A percentile compares a stretch with the other conserved stretches of the same genome.
Evolutionary conservation across 2,797 vertebrate genomes (phyloP).

Genomic region (Pelobates cultripes): DNA sequence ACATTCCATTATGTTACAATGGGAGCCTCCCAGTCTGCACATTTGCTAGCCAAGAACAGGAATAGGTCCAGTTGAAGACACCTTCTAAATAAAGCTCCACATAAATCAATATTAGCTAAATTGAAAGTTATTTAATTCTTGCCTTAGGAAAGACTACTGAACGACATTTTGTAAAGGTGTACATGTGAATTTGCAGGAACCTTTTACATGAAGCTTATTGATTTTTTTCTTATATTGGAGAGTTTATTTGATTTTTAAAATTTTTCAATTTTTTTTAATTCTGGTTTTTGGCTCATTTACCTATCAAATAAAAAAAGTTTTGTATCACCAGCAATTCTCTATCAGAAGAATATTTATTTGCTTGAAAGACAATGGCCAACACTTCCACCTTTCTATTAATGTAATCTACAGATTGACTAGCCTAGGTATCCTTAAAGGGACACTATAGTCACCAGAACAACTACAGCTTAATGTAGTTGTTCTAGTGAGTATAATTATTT

Average conservation of each 20-base stretch:
- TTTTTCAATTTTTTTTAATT: conserved; percentile 13
- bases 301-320: too few relatives aligned
- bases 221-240: conserved; percentile 12
- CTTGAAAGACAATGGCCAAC: too few relatives aligned
- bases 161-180: conserved; percentile 39
- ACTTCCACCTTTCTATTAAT: too few relatives aligned
- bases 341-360: too few relatives aligned
- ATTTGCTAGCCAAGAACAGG: conserved; percentile 57
- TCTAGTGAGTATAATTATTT: too few relatives aligned
- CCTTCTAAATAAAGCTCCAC: conserved; percentile 55
- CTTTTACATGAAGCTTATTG: conserved; percentile 11
- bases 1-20: conserved; percentile 11
- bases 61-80: conserved; percentile 62
- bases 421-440: too few relatives aligned
- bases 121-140: conserved; percentile 63
- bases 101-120: conserved; percentile 68
- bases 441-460: too few relatives aligned
- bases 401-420: too few relatives aligned
- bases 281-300: too few relatives aligned
- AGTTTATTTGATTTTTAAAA: conserved; percentile 25
- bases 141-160: conserved; percentile 58
- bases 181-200: conserved; percentile 31
- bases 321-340: too few relatives aligned
- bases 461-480: too few relatives aligned
- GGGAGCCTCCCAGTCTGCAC: conserved; percentile 64